These are phyloP conservation scores for Eubasilissa splendida DNA, from an alignment of 2,888 invertebrate genomes.

Conservation along the genomic window DNA sequence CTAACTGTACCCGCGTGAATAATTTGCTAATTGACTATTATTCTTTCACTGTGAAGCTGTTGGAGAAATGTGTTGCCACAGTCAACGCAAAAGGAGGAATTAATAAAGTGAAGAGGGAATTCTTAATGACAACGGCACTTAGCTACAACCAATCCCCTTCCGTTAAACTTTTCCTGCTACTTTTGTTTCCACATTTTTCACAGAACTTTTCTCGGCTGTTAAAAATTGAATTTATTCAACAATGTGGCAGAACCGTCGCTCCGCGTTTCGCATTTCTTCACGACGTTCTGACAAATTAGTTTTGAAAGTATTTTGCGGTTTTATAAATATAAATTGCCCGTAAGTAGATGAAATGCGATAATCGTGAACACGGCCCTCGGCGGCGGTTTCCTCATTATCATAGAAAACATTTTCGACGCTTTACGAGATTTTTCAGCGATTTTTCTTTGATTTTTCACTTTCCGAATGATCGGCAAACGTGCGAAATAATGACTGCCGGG, in stretches of 20 bases:
- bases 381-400: constrained; percentile 11
- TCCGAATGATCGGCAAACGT: too few relatives aligned
- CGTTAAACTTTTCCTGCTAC: constrained; percentile 45
- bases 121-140: constrained; percentile 55
- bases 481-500: too few relatives aligned
- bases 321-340: constrained; percentile 44
- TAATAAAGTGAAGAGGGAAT: constrained; percentile 57
- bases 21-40: background rate
- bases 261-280: constrained; percentile 35
- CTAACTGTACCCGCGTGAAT: too few relatives aligned
- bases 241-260: constrained; percentile 33
- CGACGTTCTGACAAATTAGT: constrained; percentile 54
- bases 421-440: background rate
- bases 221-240: constrained; percentile 56
- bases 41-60: constrained; percentile 10
- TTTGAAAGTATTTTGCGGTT: constrained; percentile 50
- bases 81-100: constrained; percentile 44
- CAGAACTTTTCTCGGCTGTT: constrained; percentile 36
- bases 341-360: constrained; percentile 40
- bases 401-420: constrained; percentile 12
- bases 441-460: background rate
- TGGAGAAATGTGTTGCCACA: constrained; percentile 50
- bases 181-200: constrained; percentile 56
- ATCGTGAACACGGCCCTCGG: background rate
- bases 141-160: constrained; percentile 37